Percentiles rank a stretch among this genome's conserved stretches.
Conservation (phyloP, 2,113 vertebrate species). For the Xyrauchen texanus region DNA sequence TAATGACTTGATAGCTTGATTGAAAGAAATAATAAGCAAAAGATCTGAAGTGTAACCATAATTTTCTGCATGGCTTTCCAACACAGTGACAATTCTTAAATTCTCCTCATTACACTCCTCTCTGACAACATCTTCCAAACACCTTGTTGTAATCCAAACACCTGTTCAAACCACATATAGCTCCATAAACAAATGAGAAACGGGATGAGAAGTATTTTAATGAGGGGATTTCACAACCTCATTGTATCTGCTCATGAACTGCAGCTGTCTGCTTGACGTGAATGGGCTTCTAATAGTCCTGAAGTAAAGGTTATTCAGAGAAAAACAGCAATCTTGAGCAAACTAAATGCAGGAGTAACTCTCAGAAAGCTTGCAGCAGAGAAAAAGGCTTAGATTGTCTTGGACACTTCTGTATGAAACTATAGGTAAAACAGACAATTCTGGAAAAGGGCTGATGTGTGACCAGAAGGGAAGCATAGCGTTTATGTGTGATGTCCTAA, state of each 20-base stretch:
- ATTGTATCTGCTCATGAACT: slow-evolving; percentile 25
- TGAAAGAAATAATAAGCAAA: slow-evolving; percentile 24
- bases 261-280: slow-evolving; percentile 39
- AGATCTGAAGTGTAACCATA: slow-evolving; percentile 18
- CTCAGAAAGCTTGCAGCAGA: background rate
- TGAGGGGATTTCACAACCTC: slow-evolving; percentile 3
- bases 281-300: slow-evolving; percentile 1
- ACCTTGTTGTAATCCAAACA: slow-evolving; percentile 27
- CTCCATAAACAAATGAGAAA: slow-evolving; percentile 6
- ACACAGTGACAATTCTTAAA: background rate
- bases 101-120: slow-evolving; percentile 2
- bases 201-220: slow-evolving; percentile 21
- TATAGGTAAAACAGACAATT: background rate
- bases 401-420: background rate
- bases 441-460: background rate
- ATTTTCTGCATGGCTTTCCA: slow-evolving; percentile 19
- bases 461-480: background rate
- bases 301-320: slow-evolving; percentile 9
- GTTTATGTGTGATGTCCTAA: background rate
- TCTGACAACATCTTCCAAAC: slow-evolving; percentile 5
- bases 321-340: background rate
- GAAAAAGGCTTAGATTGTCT: too few relatives aligned
- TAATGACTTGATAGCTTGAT: slow-evolving; percentile 11
- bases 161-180: slow-evolving; percentile 25
- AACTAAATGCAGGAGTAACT: background rate